Conservation (phyloP, 2,113 vertebrate species). For the Lasiurus borealis region DNA sequence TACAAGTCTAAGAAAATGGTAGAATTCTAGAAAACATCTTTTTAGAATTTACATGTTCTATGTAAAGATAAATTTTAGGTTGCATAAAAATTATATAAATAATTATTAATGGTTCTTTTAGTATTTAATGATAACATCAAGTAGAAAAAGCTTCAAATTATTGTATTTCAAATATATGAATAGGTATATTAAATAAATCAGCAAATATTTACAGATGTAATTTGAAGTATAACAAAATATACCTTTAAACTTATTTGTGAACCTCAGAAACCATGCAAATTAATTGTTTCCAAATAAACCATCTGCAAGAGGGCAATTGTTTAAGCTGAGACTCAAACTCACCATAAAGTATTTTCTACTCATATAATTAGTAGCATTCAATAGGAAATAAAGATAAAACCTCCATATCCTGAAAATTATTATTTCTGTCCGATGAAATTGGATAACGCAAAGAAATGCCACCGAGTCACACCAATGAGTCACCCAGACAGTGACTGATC, state of each 20-base stretch:
- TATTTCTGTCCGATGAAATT: neutral
- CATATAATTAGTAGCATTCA: neutral
- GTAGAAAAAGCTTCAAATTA: neutral
- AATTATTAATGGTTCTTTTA: neutral
- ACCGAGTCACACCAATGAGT: neutral
- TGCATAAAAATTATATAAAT: conserved; percentile 23
- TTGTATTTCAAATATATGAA: conserved; percentile 28
- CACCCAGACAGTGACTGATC: neutral
- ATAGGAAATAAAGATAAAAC: conserved; percentile 1
- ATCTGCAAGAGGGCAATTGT: neutral
- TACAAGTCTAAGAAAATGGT: neutral
- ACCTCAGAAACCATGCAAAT: neutral
- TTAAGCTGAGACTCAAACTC: conserved; percentile 37
- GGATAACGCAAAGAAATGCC: conserved; percentile 2
- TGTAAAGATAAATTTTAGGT: neutral
- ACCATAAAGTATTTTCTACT: conserved; percentile 1
- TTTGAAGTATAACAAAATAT: neutral
- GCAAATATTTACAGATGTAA: neutral
- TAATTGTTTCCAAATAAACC: conserved; percentile 7
- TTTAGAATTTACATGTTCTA: neutral
- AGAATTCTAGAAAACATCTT: neutral
- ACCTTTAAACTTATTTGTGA: neutral
- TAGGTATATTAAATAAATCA: neutral
- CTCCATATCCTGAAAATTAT: conserved; percentile 16
- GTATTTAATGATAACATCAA: conserved; percentile 3